phyloP scores from a whole-genome alignment of 2,797 vertebrate genomes.

The Halcyon chelicuti region DNA sequence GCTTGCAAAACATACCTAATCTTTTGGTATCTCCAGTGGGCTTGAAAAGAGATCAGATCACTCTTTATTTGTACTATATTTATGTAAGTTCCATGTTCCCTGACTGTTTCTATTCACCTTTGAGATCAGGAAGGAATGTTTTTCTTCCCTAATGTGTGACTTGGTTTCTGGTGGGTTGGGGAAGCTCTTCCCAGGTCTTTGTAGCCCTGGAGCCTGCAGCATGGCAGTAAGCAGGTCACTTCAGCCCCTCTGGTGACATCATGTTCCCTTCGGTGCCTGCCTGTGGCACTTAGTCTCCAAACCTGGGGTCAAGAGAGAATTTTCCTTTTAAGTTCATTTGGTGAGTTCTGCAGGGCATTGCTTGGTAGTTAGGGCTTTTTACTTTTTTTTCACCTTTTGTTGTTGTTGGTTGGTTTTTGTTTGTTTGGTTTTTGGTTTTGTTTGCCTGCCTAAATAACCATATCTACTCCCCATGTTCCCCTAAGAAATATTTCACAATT shows the following conservation, averaged over 20 bases:
- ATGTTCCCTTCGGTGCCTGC: accelerated
- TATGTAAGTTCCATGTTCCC: background rate
- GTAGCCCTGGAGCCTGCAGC: background rate
- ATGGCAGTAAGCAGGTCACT: background rate
- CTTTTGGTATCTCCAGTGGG: background rate
- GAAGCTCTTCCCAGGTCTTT: background rate
- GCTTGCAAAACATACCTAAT: background rate
- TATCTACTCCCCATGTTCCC: background rate
- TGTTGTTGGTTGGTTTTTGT: background rate
- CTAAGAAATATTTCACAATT: background rate
- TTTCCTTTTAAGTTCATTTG: background rate
- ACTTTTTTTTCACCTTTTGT: too few relatives aligned
- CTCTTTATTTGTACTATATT: background rate
- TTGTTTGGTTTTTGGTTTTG: background rate
- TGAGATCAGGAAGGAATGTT: background rate
- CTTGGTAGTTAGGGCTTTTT: background rate
- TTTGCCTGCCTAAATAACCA: background rate
- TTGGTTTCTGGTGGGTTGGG: background rate
- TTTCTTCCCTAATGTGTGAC: background rate
- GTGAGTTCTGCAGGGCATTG: background rate
- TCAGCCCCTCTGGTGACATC: background rate
- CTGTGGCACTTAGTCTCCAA: background rate
- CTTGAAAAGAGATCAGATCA: background rate
- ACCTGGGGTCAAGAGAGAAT: background rate
- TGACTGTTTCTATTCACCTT: background rate